Conservation (phyloP, 2,797 vertebrate species). For the Tangara arthus region DNA sequence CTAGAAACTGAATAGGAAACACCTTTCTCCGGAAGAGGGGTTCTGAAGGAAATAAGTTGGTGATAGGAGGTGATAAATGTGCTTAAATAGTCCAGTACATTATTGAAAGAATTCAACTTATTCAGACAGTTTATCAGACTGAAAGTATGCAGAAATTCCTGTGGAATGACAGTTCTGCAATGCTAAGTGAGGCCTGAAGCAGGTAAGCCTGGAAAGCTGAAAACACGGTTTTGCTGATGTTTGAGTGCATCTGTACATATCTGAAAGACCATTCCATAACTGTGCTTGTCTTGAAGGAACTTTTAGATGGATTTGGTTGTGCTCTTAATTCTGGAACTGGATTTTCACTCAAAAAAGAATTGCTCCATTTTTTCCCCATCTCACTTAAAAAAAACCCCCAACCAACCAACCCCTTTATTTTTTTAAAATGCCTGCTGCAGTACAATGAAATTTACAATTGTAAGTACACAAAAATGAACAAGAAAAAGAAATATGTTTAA, state of each 20-base stretch:
- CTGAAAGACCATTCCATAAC: neutral
- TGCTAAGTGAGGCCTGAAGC: neutral
- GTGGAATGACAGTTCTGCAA: neutral
- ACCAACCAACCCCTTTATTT: neutral
- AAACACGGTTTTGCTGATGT: rapidly evolving
- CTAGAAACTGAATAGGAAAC: neutral
- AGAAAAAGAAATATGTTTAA: neutral
- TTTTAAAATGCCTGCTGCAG: neutral
- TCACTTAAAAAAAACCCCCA: neutral
- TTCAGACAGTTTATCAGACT: neutral
- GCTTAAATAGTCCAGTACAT: neutral
- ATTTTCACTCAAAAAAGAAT: neutral
- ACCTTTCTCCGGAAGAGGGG: neutral
- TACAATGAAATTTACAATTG: neutral
- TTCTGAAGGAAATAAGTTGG: neutral
- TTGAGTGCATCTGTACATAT: neutral
- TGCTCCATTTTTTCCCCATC: neutral
- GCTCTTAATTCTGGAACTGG: neutral
- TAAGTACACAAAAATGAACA: neutral
- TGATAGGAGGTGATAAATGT: neutral
- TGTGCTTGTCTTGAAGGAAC: neutral
- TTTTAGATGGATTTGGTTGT: neutral
- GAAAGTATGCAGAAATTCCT: neutral
- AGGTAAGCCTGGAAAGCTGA: neutral
- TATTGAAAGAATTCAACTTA: neutral